These are phyloP conservation scores for Mechanitis messenoides DNA, from an alignment of 2,888 invertebrate genomes.

Conservation along the genomic window DNA sequence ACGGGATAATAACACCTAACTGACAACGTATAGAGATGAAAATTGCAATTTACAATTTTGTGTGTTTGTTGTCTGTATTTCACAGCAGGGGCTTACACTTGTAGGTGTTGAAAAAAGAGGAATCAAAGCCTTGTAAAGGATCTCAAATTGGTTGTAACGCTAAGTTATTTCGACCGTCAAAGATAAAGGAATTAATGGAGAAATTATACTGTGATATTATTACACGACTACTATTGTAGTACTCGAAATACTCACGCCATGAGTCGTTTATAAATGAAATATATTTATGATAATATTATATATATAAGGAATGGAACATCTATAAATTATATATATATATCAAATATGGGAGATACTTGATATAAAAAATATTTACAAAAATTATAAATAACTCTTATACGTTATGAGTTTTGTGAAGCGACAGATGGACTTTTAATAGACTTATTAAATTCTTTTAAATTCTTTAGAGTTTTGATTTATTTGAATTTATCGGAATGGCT, in stretches of 20 bases:
- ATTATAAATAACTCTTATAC: too few species aligned
- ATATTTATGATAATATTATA: background rate
- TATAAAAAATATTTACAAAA: too few species aligned
- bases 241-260: background rate
- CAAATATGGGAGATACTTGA: too few species aligned
- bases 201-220: slow-evolving; percentile 27
- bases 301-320: too few species aligned
- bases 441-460: too few species aligned
- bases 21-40: background rate
- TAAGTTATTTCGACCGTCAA: slow-evolving; percentile 18
- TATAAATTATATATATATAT: too few species aligned
- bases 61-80: slow-evolving; percentile 9
- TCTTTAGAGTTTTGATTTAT: too few species aligned
- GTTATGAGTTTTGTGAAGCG: too few species aligned
- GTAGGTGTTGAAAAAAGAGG: slow-evolving; percentile 50
- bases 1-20: slow-evolving; percentile 12
- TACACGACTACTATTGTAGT: slow-evolving; percentile 17
- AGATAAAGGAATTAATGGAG: slow-evolving; percentile 30
- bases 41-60: slow-evolving; percentile 12
- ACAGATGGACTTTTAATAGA: too few species aligned
- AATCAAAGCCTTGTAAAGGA: slow-evolving; percentile 24
- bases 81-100: slow-evolving; percentile 52
- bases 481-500: too few species aligned
- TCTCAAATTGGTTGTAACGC: slow-evolving; percentile 24
- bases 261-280: background rate